Base-by-base conservation (phyloP, 2,113 vertebrate genomes). In the Hypocryptadius cinnamomeus region DNA sequence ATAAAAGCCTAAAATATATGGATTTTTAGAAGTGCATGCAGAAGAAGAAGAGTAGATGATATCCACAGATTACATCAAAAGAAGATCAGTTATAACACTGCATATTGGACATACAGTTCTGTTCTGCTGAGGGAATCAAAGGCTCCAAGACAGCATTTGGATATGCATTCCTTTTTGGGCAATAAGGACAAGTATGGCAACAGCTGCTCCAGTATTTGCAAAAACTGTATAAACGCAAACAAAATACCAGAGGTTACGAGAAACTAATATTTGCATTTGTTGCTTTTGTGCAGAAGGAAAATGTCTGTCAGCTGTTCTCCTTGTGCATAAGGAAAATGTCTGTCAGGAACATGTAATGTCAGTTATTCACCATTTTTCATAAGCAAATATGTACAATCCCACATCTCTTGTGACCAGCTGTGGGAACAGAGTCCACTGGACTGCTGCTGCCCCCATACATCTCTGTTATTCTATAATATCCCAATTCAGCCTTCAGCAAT, bases 171-270 rank as follows among this genome's bases (percentile, higher is more conserved):
- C 74, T 90, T 78, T 78, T 72, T 0, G 6, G 91, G 89, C 87
- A 96, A 64, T 87, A 88, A 89, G 51, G 89, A 89, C 91, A 91
- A 95, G 91, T 79, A 95, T 74, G 94, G 97, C 92, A 95, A 97
- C 96, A 96, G 97, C 96, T 97, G 96, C 83, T 92, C 85, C 71
- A 88, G 56, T 84, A 93, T 96, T 96, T 96, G 87, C 66, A 89
- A 93, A 94, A 91, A 48, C 83, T 54, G 33, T 70, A 33, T 88
- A 89, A 92, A 96, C 23, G 69, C 95, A 97, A 97, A 79, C 87
- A 92, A 92, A 97, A 95, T 69, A 91, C 80, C 83, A 94, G 81
- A 85, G 85, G 90, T 92, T 96, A 90, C 57, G 65, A 95, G 80
- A 78, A 93, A 72, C 87, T 83, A 88, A 72, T 82, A 85, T 96